Evolutionary conservation across 2,113 vertebrate species (phyloP).

Genomic region (Halcyon malimbica): DNA sequence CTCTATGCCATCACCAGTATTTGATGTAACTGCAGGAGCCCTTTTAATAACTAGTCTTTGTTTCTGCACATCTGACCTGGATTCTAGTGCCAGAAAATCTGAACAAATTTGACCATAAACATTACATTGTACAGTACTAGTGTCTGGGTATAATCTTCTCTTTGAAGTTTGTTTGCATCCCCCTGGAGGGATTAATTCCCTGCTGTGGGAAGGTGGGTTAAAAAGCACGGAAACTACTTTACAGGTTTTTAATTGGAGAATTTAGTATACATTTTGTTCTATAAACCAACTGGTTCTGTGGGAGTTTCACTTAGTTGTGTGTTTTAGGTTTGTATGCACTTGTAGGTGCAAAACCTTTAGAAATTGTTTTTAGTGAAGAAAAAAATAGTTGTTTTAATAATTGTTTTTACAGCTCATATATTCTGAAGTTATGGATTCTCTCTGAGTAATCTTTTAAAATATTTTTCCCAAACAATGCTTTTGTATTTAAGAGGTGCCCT

Average conservation of each 20-base stretch:
- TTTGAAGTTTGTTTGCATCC: slow-evolving; percentile 81
- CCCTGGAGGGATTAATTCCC: slow-evolving; percentile 78
- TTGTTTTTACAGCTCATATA: background rate
- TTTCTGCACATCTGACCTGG: slow-evolving; percentile 69
- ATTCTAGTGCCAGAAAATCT: slow-evolving; percentile 70
- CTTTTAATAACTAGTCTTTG: slow-evolving; percentile 67
- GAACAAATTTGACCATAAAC: slow-evolving; percentile 75
- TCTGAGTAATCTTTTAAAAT: background rate
- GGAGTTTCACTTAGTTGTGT: slow-evolving; percentile 60
- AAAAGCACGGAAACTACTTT: slow-evolving; percentile 77
- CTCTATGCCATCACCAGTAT: slow-evolving; percentile 43
- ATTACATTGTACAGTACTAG: slow-evolving; percentile 72
- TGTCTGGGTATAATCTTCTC: slow-evolving; percentile 79
- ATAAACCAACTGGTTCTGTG: slow-evolving; percentile 71
- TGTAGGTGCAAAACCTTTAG: slow-evolving; percentile 27
- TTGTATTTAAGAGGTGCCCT: background rate
- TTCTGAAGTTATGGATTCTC: background rate
- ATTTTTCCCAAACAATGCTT: background rate
- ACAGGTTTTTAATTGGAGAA: slow-evolving; percentile 77
- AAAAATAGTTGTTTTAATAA: background rate
- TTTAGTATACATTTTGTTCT: slow-evolving; percentile 77
- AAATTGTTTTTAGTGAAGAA: background rate
- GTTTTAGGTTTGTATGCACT: slow-evolving; percentile 42
- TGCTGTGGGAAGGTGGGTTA: slow-evolving; percentile 79
- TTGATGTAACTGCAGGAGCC: slow-evolving; percentile 60